These are phyloP conservation scores for Aselliscus stoliczkanus DNA, from an alignment of 2,797 vertebrate species.

Conservation along the genomic window DNA sequence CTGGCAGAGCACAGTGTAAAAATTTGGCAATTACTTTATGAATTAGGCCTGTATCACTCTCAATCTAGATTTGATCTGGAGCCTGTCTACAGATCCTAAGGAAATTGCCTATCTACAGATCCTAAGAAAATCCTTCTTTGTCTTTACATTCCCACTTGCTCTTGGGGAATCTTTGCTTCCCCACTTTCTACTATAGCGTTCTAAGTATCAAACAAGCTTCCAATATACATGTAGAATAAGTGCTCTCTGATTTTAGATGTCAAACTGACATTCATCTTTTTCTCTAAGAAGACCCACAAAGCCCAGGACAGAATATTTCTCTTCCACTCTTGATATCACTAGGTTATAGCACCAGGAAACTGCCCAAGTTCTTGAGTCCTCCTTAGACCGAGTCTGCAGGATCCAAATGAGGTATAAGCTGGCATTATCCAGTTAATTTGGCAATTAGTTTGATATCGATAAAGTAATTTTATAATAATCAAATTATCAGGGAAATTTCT, in stretches of 20 bases:
- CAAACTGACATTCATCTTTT: background rate
- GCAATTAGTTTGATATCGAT: background rate
- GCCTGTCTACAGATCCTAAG: background rate
- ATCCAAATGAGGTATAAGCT: background rate
- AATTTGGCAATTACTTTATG: background rate
- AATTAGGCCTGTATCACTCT: background rate
- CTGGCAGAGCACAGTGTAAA: background rate
- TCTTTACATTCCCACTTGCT: slow-evolving; percentile 1
- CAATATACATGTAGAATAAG: background rate
- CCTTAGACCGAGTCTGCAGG: background rate
- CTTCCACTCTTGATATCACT: background rate
- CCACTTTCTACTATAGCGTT: background rate
- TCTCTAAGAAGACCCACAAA: background rate
- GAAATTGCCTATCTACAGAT: background rate
- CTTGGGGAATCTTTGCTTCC: slow-evolving; percentile 8
- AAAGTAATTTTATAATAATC: slow-evolving; percentile 18
- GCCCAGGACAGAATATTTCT: background rate
- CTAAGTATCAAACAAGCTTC: background rate
- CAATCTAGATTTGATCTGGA: background rate
- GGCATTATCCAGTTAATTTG: background rate
- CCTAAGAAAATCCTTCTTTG: background rate
- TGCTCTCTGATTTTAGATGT: background rate
- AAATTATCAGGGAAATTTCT: background rate
- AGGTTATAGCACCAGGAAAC: background rate
- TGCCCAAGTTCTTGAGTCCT: background rate